Evolutionary conservation across 2,113 vertebrate species (phyloP).

Genomic region (Romanogobio albipinnatus): DNA sequence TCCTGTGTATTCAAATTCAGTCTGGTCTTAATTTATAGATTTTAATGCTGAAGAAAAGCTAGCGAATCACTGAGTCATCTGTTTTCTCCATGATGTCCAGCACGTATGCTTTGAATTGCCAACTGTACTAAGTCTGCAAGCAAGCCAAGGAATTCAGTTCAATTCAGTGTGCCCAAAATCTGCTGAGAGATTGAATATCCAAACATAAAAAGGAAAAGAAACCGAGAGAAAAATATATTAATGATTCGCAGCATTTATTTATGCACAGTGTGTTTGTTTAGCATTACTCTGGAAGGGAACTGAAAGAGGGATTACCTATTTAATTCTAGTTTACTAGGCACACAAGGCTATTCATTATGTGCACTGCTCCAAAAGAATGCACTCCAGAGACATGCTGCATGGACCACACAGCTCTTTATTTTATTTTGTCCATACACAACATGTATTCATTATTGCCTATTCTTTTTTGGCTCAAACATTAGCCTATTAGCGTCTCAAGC

Average conservation of each 20-base stretch:
- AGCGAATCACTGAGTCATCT: conserved; percentile 31
- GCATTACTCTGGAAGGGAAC: conserved; percentile 29
- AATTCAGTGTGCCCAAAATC: not conserved
- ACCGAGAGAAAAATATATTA: not conserved
- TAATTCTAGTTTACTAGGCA: conserved; percentile 46
- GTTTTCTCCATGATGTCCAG: conserved; percentile 4
- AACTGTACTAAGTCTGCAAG: conserved; percentile 9
- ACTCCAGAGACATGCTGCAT: conserved; percentile 33
- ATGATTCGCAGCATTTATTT: conserved; percentile 16
- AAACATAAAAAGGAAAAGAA: not conserved
- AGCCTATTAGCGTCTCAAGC: conserved; percentile 35
- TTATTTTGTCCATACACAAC: conserved; percentile 26
- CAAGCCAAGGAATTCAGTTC: not conserved
- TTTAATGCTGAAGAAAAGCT: conserved; percentile 20
- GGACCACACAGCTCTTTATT: conserved; percentile 47
- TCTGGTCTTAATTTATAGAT: conserved; percentile 8
- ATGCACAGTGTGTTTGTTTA: conserved; percentile 33
- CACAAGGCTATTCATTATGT: conserved; percentile 44
- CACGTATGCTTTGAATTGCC: conserved; percentile 3
- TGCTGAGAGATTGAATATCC: not conserved
- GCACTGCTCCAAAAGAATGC: conserved; percentile 40
- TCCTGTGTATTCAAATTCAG: conserved; percentile 1
- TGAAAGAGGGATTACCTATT: conserved; percentile 34
- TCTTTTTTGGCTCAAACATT: conserved; percentile 29
- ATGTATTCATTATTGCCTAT: conserved; percentile 17